These are phyloP conservation scores for Papilio protenor DNA, from an alignment of 2,888 invertebrate species.

Conservation along the genomic window DNA sequence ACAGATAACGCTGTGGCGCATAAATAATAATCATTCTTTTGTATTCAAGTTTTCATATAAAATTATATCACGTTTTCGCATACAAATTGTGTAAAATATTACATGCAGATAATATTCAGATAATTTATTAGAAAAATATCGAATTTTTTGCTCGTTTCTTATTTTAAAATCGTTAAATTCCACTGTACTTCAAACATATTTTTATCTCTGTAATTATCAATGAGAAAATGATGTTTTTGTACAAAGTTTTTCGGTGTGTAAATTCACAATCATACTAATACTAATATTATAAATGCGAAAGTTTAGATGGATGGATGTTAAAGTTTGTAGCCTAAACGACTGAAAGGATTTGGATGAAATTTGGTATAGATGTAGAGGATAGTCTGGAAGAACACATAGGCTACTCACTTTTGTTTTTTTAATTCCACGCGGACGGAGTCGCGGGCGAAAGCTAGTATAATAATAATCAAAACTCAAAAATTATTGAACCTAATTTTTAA, in stretches of 20 bases:
- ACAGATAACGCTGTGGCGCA: conserved; percentile 20
- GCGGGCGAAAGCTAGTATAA: too few relatives aligned
- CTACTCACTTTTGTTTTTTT: too few relatives aligned
- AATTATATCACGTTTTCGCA: conserved; percentile 24
- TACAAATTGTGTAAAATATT: conserved; percentile 23
- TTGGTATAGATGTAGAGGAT: too few relatives aligned
- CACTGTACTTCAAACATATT: background rate
- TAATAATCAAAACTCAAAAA: background rate
- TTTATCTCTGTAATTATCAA: background rate
- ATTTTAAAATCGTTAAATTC: background rate
- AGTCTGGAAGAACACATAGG: too few relatives aligned
- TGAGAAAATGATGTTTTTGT: background rate
- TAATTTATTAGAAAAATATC: background rate
- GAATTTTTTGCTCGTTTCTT: background rate
- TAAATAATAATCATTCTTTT: conserved; percentile 38
- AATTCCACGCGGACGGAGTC: too few relatives aligned
- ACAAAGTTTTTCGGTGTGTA: background rate
- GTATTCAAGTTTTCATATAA: conserved; percentile 4
- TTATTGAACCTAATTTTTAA: too few relatives aligned
- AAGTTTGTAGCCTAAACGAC: too few relatives aligned
- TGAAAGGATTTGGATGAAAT: too few relatives aligned
- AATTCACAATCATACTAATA: background rate
- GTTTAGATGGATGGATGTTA: too few relatives aligned
- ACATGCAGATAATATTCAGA: background rate
- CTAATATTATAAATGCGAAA: too few relatives aligned